Evolutionary conservation across 1,140 invertebrate genomes (phyloP).

Genomic region (Stegodyphus dumicola): DNA sequence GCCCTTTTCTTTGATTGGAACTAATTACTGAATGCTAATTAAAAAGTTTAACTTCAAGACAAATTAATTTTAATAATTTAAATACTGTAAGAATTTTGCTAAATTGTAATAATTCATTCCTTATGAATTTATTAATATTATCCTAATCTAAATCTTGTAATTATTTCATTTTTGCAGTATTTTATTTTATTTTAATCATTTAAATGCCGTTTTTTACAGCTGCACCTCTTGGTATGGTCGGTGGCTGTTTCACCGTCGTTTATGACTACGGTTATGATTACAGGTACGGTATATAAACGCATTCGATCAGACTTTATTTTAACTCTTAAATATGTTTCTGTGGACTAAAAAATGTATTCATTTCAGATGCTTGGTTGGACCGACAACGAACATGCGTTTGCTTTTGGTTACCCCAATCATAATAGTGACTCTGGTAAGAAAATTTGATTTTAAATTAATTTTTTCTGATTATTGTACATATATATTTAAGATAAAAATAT

Average conservation of each 20-base stretch:
- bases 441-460: background rate
- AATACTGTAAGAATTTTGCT: too few relatives aligned
- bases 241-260: slow-evolving; percentile 24
- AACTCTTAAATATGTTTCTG: background rate
- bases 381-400: slow-evolving; percentile 10
- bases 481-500: too few relatives aligned
- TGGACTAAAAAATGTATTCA: background rate
- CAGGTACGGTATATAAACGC: slow-evolving; percentile 5
- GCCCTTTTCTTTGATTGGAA: too few relatives aligned
- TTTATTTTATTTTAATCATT: too few relatives aligned
- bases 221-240: slow-evolving; percentile 29
- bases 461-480: too few relatives aligned
- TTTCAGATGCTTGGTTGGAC: slow-evolving; percentile 46
- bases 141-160: too few relatives aligned
- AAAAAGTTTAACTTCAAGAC: too few relatives aligned
- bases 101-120: too few relatives aligned
- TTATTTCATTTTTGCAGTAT: too few relatives aligned
- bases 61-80: too few relatives aligned
- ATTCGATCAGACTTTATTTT: background rate
- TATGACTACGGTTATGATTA: slow-evolving; percentile 55
- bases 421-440: slow-evolving; percentile 16
- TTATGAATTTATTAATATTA: too few relatives aligned
- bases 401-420: slow-evolving; percentile 41
- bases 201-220: background rate
- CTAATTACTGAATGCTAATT: too few relatives aligned